These are phyloP conservation scores for Acanthurus tractus DNA, from an alignment of 2,797 vertebrate genomes.

Conservation along the genomic window DNA sequence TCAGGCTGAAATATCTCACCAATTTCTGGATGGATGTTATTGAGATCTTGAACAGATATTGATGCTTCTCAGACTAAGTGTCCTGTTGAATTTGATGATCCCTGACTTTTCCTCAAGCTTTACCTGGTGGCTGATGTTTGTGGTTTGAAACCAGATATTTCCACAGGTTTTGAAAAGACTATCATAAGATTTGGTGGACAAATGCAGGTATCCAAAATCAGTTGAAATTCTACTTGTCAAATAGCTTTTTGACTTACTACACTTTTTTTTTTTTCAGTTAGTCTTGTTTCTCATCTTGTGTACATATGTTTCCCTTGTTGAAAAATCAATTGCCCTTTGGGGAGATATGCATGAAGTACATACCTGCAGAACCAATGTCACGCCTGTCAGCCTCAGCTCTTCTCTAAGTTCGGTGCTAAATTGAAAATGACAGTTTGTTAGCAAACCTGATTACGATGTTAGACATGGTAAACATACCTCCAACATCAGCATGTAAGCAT, in stretches of 20 bases:
- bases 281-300: too few species aligned
- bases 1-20: conserved; percentile 2
- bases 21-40: neutral
- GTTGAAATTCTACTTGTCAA: too few species aligned
- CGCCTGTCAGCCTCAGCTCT: neutral
- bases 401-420: neutral
- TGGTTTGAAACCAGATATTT: neutral
- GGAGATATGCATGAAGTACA: neutral
- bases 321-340: too few species aligned
- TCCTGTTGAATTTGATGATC: too few species aligned
- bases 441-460: neutral
- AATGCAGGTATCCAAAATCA: neutral
- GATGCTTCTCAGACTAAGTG: too few species aligned
- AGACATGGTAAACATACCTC: neutral
- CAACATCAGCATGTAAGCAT: neutral
- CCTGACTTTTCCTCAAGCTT: neutral
- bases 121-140: neutral
- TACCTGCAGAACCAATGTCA: neutral
- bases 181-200: neutral
- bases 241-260: neutral
- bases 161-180: neutral
- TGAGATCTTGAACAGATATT: neutral
- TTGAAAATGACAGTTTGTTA: neutral
- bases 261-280: neutral
- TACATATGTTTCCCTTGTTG: too few species aligned